phyloP scores from a whole-genome alignment of 1,140 invertebrate species.

The Leptopilina boulardi region DNA sequence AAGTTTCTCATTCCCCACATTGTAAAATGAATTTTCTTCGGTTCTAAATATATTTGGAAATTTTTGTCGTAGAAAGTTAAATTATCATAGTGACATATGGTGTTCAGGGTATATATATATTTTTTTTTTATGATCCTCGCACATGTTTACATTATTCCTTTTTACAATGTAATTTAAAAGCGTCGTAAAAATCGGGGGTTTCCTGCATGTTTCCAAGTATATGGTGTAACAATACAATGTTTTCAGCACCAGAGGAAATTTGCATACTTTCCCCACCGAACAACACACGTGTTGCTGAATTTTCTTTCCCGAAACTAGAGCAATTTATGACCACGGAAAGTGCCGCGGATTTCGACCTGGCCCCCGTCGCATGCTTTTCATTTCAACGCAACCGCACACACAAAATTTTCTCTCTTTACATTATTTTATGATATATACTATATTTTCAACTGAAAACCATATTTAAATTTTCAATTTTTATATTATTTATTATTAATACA shows the following conservation, averaged over 20 bases:
- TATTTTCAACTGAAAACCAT: slow-evolving; percentile 25
- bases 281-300: slow-evolving; percentile 62
- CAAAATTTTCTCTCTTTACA: slow-evolving; percentile 41
- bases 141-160: no score
- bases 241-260: slow-evolving; percentile 52
- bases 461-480: background rate
- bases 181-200: background rate
- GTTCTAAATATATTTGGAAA: no score
- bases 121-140: no score
- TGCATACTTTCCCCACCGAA: slow-evolving; percentile 54
- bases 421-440: slow-evolving; percentile 55
- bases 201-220: background rate
- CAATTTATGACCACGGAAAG: slow-evolving; percentile 70
- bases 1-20: no score
- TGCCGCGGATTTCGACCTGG: slow-evolving; percentile 61
- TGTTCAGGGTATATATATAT: no score
- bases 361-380: slow-evolving; percentile 51
- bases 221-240: background rate
- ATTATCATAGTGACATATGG: no score
- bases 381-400: slow-evolving; percentile 37
- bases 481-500: no score
- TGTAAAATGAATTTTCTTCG: no score
- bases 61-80: no score
- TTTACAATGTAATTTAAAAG: background rate
- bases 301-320: slow-evolving; percentile 68